These are phyloP conservation scores for Ardeotis arabs DNA, from an alignment of 2,113 vertebrate species.

Conservation along the genomic window DNA sequence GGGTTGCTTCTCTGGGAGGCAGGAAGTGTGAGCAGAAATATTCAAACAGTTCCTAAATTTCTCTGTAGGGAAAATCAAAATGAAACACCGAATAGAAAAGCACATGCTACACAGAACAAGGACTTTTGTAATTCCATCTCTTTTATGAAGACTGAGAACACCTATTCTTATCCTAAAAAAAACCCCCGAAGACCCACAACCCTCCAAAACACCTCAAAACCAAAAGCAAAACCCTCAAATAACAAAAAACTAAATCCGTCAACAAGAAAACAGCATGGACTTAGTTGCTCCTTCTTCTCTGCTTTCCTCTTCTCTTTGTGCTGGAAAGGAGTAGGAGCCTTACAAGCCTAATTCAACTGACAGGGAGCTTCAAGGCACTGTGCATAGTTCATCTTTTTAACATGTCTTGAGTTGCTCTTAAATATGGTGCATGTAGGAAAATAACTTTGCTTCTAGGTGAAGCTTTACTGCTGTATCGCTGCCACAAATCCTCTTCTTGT, in stretches of 20 bases:
- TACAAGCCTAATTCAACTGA: background rate
- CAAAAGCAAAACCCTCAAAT: background rate
- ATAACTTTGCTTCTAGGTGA: background rate
- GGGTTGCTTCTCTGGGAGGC: background rate
- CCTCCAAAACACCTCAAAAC: no score
- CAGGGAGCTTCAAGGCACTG: background rate
- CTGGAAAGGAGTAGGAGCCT: background rate
- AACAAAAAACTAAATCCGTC: fast-evolving
- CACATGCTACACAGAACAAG: background rate
- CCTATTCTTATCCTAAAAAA: background rate
- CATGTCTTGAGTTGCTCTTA: background rate
- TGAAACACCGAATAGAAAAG: background rate
- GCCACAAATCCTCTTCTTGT: background rate
- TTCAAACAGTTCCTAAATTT: background rate
- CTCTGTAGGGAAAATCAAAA: background rate
- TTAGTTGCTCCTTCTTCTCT: background rate
- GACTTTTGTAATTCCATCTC: background rate
- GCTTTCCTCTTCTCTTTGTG: background rate
- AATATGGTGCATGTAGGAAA: no score
- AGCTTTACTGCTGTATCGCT: background rate
- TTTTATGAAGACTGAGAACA: background rate
- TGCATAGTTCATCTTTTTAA: background rate
- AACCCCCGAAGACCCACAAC: no score
- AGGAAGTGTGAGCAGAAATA: background rate
- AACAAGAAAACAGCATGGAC: background rate